Evolutionary conservation across 1,140 invertebrate genomes (phyloP).

Genomic region (Campoletis sonorensis): DNA sequence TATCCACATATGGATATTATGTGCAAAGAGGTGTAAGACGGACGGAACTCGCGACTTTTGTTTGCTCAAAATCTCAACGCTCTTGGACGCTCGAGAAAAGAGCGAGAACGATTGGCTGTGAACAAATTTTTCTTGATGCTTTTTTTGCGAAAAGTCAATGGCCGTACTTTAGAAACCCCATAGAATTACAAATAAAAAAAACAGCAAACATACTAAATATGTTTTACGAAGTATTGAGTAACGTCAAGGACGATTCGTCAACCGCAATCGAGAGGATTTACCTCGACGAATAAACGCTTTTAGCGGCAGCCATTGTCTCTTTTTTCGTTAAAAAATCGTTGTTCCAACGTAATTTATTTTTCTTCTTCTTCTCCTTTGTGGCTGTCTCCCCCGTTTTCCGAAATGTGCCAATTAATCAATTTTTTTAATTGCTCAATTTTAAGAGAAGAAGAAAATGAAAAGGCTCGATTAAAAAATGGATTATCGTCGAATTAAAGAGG

Average conservation of each 20-base stretch:
- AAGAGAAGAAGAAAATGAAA: not conserved
- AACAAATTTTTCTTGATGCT: not conserved
- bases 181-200: not conserved
- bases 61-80: slow-evolving; percentile 61
- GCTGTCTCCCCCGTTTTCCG: too few species aligned
- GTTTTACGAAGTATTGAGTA: not conserved
- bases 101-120: not conserved
- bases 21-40: slow-evolving; percentile 13
- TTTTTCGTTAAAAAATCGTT: too few species aligned
- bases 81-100: slow-evolving; percentile 37
- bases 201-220: not conserved
- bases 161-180: slow-evolving; percentile 53
- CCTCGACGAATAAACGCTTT: slow-evolving; percentile 26
- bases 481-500: not conserved
- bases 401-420: too few species aligned
- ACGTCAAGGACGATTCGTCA: not conserved
- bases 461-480: slow-evolving; percentile 33
- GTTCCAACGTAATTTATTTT: too few species aligned
- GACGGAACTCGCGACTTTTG: slow-evolving; percentile 35
- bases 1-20: slow-evolving; percentile 43
- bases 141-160: slow-evolving; percentile 57
- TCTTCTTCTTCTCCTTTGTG: too few species aligned
- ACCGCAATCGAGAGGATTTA: not conserved
- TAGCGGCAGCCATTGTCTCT: not conserved
- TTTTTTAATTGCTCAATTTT: too few species aligned